phyloP scores from a whole-genome alignment of 2,113 vertebrate genomes.

The Oreocharis arfaki region DNA sequence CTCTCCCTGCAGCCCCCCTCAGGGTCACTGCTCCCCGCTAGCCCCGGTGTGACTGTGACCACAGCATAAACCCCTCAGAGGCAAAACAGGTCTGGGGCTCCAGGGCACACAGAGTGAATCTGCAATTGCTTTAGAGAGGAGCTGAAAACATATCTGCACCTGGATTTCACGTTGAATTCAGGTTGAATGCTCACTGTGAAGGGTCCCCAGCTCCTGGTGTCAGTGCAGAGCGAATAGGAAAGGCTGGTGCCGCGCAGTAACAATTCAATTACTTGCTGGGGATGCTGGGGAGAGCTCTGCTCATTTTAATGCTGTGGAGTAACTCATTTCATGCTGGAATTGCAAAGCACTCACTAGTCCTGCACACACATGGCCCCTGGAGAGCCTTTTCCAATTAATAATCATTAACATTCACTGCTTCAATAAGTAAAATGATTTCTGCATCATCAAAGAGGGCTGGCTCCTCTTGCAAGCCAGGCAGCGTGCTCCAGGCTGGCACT shows the following conservation, averaged over 20 bases:
- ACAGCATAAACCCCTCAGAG: neutral
- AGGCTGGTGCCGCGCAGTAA: neutral
- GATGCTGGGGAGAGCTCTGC: slow-evolving; percentile 15
- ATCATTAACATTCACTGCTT: slow-evolving; percentile 59
- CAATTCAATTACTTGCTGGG: slow-evolving; percentile 23
- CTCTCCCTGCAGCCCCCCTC: neutral
- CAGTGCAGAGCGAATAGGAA: neutral
- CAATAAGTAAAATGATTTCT: slow-evolving; percentile 49
- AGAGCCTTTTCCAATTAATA: slow-evolving; percentile 62
- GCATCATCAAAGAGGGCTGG: slow-evolving; percentile 20
- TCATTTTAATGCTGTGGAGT: slow-evolving; percentile 23
- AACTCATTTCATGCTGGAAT: slow-evolving; percentile 56
- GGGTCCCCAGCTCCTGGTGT: neutral
- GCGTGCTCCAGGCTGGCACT: neutral
- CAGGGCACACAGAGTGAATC: accelerated
- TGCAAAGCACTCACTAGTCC: slow-evolving; percentile 30
- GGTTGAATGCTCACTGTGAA: neutral
- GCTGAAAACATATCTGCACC: neutral
- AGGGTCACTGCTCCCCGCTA: accelerated
- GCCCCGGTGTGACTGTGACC: neutral
- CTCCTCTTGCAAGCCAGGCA: neutral
- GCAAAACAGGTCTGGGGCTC: neutral
- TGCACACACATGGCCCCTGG: neutral
- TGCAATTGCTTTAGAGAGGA: neutral
- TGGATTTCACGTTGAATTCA: neutral